Conservation (phyloP, 2,113 vertebrate genomes). For the Dunckerocampus dactyliophorus region DNA sequence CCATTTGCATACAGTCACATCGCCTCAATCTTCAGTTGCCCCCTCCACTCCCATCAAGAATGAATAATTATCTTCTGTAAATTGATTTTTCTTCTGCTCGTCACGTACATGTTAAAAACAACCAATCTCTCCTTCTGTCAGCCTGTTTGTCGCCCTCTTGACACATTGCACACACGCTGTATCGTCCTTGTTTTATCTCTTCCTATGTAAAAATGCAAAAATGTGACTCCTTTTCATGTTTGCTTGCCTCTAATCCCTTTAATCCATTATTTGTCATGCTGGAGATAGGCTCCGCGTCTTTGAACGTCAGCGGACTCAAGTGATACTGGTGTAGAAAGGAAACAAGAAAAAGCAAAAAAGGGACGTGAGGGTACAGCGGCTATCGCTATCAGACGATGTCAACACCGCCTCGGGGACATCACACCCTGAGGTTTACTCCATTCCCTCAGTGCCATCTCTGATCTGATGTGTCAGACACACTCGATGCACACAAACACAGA, state of each 20-base stretch:
- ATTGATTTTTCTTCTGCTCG: slow-evolving; percentile 59
- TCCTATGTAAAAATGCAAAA: slow-evolving; percentile 49
- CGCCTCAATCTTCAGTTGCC: slow-evolving; percentile 53
- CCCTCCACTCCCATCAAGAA: slow-evolving; percentile 54
- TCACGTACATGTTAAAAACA: slow-evolving; percentile 29
- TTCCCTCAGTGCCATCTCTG: slow-evolving; percentile 34
- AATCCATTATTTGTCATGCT: slow-evolving; percentile 62
- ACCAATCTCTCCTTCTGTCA: not conserved
- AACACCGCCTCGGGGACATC: slow-evolving; percentile 27
- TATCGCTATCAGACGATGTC: slow-evolving; percentile 48
- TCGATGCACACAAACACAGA: not conserved
- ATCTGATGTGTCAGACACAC: slow-evolving; percentile 32
- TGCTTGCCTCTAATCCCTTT: slow-evolving; percentile 57
- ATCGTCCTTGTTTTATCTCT: slow-evolving; percentile 30
- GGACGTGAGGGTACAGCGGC: slow-evolving; percentile 20
- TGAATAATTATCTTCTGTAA: slow-evolving; percentile 64
- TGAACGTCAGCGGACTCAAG: slow-evolving; percentile 51
- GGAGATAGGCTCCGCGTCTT: slow-evolving; percentile 30
- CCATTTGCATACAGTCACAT: slow-evolving; percentile 58
- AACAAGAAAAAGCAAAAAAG: slow-evolving; percentile 1
- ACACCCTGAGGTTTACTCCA: slow-evolving; percentile 33
- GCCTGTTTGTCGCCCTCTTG: slow-evolving; percentile 5
- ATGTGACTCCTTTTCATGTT: slow-evolving; percentile 55
- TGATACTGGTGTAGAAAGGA: slow-evolving; percentile 17
- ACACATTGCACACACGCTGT: slow-evolving; percentile 3